Percentiles rank a stretch among this genome's conserved stretches.
phyloP scores from a whole-genome alignment of 2,888 invertebrate species.

The Thumatha senex region DNA sequence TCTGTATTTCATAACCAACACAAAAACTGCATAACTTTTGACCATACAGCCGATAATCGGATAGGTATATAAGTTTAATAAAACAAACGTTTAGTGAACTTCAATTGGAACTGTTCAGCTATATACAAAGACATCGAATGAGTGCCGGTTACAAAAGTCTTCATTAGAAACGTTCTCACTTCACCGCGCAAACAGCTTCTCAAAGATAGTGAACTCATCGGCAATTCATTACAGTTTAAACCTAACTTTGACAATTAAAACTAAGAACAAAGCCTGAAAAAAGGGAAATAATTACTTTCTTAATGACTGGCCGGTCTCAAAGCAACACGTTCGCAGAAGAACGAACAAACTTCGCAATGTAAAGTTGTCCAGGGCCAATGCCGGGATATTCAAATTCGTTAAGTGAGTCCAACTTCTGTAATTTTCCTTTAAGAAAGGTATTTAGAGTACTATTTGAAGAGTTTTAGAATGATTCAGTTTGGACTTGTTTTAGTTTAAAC shows the following conservation, averaged over 20 bases:
- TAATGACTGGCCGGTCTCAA: slow-evolving; percentile 60
- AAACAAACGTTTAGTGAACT: background rate
- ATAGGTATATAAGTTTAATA: too few relatives aligned
- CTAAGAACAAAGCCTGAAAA: slow-evolving; percentile 62
- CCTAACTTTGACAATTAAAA: slow-evolving; percentile 75
- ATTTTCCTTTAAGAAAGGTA: slow-evolving; percentile 18
- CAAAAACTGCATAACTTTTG: too few relatives aligned
- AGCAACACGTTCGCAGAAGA: slow-evolving; percentile 34
- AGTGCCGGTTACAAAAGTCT: background rate
- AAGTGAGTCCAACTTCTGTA: slow-evolving; percentile 15
- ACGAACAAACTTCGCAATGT: slow-evolving; percentile 35
- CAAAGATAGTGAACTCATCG: slow-evolving; percentile 29
- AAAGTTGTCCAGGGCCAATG: slow-evolving; percentile 10
- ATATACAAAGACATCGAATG: background rate
- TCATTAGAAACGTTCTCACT: slow-evolving; percentile 2
- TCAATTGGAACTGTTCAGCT: background rate
- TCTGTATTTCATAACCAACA: too few relatives aligned
- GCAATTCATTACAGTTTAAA: slow-evolving; percentile 55
- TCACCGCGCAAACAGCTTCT: slow-evolving; percentile 8
- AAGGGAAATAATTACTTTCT: slow-evolving; percentile 70
- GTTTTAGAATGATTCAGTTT: slow-evolving; percentile 15
- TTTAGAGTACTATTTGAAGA: slow-evolving; percentile 11
- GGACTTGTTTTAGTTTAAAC: slow-evolving; percentile 13
- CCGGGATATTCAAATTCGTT: slow-evolving; percentile 22
- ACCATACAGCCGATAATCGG: too few relatives aligned